Evolutionary conservation across 92 coral and sea anemone genomes (phyloP).

Genomic region (Diadumene lineata): DNA sequence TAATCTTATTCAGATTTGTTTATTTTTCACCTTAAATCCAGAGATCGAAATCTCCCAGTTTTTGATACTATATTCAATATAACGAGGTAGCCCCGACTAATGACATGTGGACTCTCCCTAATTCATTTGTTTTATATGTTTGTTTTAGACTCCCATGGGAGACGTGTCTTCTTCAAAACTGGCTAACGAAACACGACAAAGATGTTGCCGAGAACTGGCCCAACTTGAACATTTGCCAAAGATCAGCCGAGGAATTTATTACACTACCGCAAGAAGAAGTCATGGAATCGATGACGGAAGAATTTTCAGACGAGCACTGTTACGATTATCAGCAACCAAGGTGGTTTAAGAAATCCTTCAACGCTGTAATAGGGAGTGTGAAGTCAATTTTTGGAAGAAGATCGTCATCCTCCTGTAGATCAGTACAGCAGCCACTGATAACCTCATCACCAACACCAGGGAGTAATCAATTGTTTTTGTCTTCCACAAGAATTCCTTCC

Average conservation of each 20-base stretch:
- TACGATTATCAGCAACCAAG: not conserved
- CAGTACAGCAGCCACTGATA: too few species aligned
- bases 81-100: too few species aligned
- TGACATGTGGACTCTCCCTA: not conserved
- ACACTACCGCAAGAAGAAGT: not conserved
- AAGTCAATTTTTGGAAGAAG: not conserved
- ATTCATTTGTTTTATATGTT: not conserved
- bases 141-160: conserved; percentile 5
- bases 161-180: not conserved
- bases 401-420: not conserved
- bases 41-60: too few species aligned
- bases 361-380: not conserved
- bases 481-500: not conserved
- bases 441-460: not conserved
- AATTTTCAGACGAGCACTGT: not conserved
- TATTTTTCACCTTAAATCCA: too few species aligned
- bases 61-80: too few species aligned
- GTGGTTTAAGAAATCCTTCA: not conserved
- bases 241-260: not conserved
- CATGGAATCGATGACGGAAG: not conserved
- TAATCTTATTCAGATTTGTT: too few species aligned
- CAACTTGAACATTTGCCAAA: not conserved
- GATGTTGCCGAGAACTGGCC: conserved; percentile 3
- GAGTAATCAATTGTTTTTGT: too few species aligned
- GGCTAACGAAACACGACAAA: not conserved